Evolutionary conservation across 2,888 invertebrate species (phyloP), one percentile per base, ranked within the genome.

Genomic region (Myathropa florea): DNA sequence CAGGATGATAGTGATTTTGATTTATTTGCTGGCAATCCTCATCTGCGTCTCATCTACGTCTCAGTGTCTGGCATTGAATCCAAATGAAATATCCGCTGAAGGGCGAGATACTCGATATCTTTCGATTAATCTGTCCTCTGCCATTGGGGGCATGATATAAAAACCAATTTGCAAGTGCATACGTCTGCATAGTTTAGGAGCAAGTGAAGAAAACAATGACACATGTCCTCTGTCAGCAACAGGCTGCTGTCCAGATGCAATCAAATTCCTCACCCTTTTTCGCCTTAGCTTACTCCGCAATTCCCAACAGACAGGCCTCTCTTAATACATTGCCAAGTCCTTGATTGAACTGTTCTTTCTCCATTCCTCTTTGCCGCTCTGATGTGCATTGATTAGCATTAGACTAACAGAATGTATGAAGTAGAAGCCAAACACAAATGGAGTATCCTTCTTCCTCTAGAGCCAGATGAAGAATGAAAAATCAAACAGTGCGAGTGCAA

Each of bases 321-420:
- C 39, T 60, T 24, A 18, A 21, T 63, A 10, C 7, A n/a, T 30
- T 64, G 33, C 23, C 23, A 63, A 28, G 28, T 46, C 36, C 39
- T 55, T 75, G 83, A 79, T 72, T 61, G 33, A 83, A 79, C 64
- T 59, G 26, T 30, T 63, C 68, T 64, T 18, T 55, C 59, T 33
- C n/a, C 60, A 60, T 53, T 60, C 55, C 26, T 53, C 36, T 55
- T 39, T 59, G 30, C 24, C 73, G 24, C 46, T 36, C 23, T 24
- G 79, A 83, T 83, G 59, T 71, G 76, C 81, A 67, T 81, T 84
- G 75, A 84, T 84, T 81, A 81, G 81, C 61, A 67, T 80, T 84
- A 76, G 80, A 33, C 64, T 55, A 67, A 39, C 64, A 65, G 68
- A 73, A 78, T 83, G 63, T 65, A 39, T 23, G 18, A 36, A 61